Base-by-base conservation (phyloP, 2,797 vertebrate species). In the Prunella strophiata region DNA sequence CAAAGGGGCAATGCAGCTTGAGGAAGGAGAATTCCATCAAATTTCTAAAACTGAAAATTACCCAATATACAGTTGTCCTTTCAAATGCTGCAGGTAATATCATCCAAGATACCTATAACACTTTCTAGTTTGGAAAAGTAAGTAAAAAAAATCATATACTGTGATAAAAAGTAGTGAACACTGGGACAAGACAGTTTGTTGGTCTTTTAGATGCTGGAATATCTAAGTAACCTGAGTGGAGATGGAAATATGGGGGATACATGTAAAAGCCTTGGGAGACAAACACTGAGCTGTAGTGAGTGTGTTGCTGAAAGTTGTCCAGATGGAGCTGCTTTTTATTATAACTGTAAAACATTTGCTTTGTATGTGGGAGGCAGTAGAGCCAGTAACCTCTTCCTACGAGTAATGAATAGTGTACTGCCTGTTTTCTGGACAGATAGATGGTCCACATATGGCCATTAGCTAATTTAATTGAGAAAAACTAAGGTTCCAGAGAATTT, bases 291-390 rank as follows among this genome's bases (percentile, higher is more conserved):
- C 47, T 26, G 9, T 65, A 72, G 45, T 47, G 70, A 86, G 34
- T 32, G 13, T 15, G 0, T 63, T 85, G 66, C 51, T 78, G 30
- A 58, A 93, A 84, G 38, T 51, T 85, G 71, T 62, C 88, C 83
- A 90, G 92, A 86, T 89, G 86, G 90, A 95, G 67, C 55, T 90
- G 34, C 42, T 42, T 73, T 89, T 91, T 86, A 52, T 87, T 84
- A 21, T 38, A 74, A 78, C n/a, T 89, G 45, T 86, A 78, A 94
- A 95, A 57, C 40, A 61, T 85, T 93, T 92, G 50, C 55, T 73
- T 63, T 88, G 23, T 70, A 71, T 0, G 29, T 91, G 77, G 80
- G 88, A 79, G 61, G 63, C 45, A 79, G 62, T 11, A 55, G 62
- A 90, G 59, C 85, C 73, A 58, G 73, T 84, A 88, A 88, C 77